Evolutionary conservation across 2,888 invertebrate species (phyloP), one percentile per base, ranked within the genome.

Genomic region (Siphlonurus alternatus): DNA sequence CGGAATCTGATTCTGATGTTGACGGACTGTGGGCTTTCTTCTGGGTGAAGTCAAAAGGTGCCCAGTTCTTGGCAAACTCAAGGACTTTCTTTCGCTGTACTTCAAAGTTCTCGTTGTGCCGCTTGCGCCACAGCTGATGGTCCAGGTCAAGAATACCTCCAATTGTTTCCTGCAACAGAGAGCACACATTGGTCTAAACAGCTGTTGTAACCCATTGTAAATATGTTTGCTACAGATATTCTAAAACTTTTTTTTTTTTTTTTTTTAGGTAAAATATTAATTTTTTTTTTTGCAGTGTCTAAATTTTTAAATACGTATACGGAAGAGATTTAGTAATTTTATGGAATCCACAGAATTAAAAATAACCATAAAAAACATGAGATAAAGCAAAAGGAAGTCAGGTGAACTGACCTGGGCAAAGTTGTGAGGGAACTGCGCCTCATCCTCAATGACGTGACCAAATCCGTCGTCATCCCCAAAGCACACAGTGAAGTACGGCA

Each of bases 401-500:
- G n/a, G 56, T 61, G 23, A 60, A 70, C 71, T 75, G 76, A 89
- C 91, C 80, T 91, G 88, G 2, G 93, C 98, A 81, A 97, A 99
- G 76, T 89, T 88, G 63, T 74, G 77, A 0, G 95, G 92, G 76
- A 98, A 98, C 53, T 83, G 74, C 64, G 84, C 80, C 73, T 93
- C 90, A 75, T 98, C 92, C 77, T 99, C 98, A 71, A 99, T 93
- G 0, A 98, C 91, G 78, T 99, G 98, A 61, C 95, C 98, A 78
- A 88, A 98, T 1, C 98, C 98, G 63, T 87, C 84, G 59, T 89
- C 85, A 78, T 87, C 84, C 20, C 93, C 96, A 79, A 98, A 98
- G 75, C 93, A 88, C 0, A 99, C 89, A 78, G 88, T 85, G 76
- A 99, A 95, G 75, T 98, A 99, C 0, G 97, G 90, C 68, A 99